phyloP scores from a whole-genome alignment of 2,113 vertebrate genomes.

The Ptilonorhynchus violaceus region DNA sequence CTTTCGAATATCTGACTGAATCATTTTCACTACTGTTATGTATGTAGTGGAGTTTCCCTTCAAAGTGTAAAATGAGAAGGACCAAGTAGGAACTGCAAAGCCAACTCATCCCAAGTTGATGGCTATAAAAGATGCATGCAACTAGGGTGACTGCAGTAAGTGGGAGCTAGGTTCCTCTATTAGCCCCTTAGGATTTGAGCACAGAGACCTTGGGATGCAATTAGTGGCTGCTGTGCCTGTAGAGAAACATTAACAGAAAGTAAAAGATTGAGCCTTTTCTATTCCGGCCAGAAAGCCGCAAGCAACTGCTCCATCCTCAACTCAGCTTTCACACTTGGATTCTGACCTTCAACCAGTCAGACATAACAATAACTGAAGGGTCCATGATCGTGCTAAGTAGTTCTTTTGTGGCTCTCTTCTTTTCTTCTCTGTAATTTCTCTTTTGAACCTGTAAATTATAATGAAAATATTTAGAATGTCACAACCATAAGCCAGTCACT shows the following conservation, averaged over 20 bases:
- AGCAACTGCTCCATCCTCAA: constrained; percentile 4
- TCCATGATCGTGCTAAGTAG: constrained; percentile 97
- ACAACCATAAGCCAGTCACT: background rate
- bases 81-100: background rate
- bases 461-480: background rate
- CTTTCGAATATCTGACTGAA: background rate
- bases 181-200: background rate
- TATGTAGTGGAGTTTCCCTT: background rate
- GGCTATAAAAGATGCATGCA: background rate
- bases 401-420: constrained; percentile 97
- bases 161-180: background rate
- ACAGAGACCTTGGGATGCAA: background rate
- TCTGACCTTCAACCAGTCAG: constrained; percentile 96
- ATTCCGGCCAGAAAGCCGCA: background rate
- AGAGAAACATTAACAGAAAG: constrained; percentile 53
- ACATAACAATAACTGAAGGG: constrained; percentile 96
- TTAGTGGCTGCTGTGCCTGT: background rate
- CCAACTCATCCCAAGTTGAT: background rate
- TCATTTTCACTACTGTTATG: background rate
- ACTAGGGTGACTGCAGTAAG: background rate
- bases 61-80: background rate
- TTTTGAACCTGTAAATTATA: constrained; percentile 89
- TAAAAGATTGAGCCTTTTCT: constrained; percentile 21
- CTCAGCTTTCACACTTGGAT: constrained; percentile 18
- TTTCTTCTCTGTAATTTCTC: constrained; percentile 98